These are phyloP conservation scores for Lysandra coridon DNA, from an alignment of 2,888 invertebrate genomes.

Conservation along the genomic window DNA sequence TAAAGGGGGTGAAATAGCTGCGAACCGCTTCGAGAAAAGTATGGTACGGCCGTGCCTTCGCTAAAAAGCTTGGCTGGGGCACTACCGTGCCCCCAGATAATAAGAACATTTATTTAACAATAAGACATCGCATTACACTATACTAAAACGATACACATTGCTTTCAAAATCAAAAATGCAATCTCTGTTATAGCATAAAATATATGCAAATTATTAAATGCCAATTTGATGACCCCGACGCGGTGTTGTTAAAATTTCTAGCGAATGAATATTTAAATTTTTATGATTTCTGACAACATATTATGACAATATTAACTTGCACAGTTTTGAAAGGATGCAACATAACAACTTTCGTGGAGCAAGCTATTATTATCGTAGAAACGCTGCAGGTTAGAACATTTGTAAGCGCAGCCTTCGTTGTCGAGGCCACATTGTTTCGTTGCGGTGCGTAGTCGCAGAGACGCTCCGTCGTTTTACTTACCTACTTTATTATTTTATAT, in stretches of 20 bases:
- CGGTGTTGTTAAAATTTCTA: neutral
- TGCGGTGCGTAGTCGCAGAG: neutral
- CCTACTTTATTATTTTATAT: too few relatives aligned
- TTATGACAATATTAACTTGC: neutral
- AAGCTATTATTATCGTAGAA: neutral
- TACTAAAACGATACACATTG: too few relatives aligned
- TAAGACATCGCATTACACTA: too few relatives aligned
- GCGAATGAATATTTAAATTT: neutral
- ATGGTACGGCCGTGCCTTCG: too few relatives aligned
- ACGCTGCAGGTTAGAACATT: conserved; percentile 4
- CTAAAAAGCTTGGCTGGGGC: too few relatives aligned
- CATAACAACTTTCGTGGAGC: neutral
- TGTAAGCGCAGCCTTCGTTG: neutral
- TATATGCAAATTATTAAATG: conserved; percentile 11
- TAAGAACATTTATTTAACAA: too few relatives aligned
- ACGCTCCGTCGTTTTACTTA: too few relatives aligned
- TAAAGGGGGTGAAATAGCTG: too few relatives aligned
- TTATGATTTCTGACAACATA: conserved; percentile 1
- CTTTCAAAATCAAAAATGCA: neutral
- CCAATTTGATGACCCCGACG: neutral
- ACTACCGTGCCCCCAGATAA: too few relatives aligned
- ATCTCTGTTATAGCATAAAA: neutral
- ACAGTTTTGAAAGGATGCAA: neutral
- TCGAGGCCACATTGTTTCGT: neutral
- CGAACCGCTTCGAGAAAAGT: too few relatives aligned